Conservation (phyloP, 2,888 invertebrate genomes). For the Philereme vetulata region DNA sequence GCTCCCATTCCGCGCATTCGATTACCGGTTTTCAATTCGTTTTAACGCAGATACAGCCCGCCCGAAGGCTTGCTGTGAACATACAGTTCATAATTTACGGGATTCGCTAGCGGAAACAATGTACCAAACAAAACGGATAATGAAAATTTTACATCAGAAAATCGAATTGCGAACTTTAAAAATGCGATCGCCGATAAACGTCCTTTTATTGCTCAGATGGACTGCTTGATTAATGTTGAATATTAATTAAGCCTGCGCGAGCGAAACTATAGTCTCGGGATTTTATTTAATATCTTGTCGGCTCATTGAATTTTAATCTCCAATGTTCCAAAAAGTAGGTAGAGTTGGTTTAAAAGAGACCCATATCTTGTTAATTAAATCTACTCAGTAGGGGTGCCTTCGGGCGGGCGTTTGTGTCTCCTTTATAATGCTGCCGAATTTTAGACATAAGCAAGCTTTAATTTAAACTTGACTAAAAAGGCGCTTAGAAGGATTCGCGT, state of each 20-base stretch:
- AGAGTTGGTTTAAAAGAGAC: slow-evolving; percentile 78
- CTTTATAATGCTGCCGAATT: slow-evolving; percentile 73
- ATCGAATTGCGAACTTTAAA: slow-evolving; percentile 68
- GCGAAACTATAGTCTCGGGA: slow-evolving; percentile 56
- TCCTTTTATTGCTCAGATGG: slow-evolving; percentile 20
- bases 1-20: slow-evolving; percentile 78
- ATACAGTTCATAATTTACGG: slow-evolving; percentile 79
- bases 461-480: slow-evolving; percentile 76
- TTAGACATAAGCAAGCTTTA: slow-evolving; percentile 73
- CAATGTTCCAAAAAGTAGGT: slow-evolving; percentile 77
- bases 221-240: slow-evolving; percentile 30
- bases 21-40: slow-evolving; percentile 82
- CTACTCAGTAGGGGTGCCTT: slow-evolving; percentile 76
- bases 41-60: slow-evolving; percentile 70
- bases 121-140: slow-evolving; percentile 74
- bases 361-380: slow-evolving; percentile 84
- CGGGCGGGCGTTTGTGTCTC: slow-evolving; percentile 57
- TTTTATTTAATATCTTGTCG: slow-evolving; percentile 67
- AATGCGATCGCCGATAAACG: slow-evolving; percentile 55
- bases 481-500: slow-evolving; percentile 58
- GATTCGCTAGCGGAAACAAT: slow-evolving; percentile 74
- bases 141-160: slow-evolving; percentile 76
- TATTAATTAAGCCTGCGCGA: slow-evolving; percentile 47
- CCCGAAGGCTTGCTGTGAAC: slow-evolving; percentile 72
- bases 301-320: slow-evolving; percentile 78